These are phyloP conservation scores for Alectura lathami DNA, from an alignment of 2,113 vertebrate species.

Conservation along the genomic window DNA sequence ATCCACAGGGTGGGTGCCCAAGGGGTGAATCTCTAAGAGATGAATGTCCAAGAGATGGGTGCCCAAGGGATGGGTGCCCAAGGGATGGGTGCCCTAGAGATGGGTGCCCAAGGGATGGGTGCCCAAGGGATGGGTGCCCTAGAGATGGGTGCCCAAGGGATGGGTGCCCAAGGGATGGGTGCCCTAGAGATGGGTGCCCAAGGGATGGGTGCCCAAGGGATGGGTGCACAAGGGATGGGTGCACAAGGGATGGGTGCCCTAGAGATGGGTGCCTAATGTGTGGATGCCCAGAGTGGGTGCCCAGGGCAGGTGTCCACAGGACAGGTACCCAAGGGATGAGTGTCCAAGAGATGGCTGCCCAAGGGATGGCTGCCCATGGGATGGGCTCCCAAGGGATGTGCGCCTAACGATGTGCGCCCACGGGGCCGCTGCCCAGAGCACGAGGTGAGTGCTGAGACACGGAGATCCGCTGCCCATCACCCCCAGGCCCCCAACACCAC, in stretches of 20 bases:
- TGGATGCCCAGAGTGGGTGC: no score
- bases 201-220: neutral
- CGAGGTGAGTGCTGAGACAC: neutral
- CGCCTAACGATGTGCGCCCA: no score
- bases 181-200: neutral
- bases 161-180: neutral
- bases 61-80: neutral
- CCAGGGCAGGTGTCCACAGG: no score
- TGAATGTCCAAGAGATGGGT: no score
- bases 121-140: neutral
- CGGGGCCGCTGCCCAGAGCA: neutral
- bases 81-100: neutral
- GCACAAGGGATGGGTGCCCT: no score
- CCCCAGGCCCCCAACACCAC: neutral
- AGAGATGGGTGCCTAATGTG: no score
- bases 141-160: no score
- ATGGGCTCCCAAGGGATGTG: neutral
- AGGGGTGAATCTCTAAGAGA: no score
- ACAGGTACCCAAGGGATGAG: no score
- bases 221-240: neutral
- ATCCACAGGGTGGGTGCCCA: no score
- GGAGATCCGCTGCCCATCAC: neutral
- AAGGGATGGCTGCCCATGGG: no score
- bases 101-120: neutral
- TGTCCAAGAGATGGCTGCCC: no score